Evolutionary conservation across 2,888 invertebrate species (phyloP).

Genomic region (Macaria liturata): DNA sequence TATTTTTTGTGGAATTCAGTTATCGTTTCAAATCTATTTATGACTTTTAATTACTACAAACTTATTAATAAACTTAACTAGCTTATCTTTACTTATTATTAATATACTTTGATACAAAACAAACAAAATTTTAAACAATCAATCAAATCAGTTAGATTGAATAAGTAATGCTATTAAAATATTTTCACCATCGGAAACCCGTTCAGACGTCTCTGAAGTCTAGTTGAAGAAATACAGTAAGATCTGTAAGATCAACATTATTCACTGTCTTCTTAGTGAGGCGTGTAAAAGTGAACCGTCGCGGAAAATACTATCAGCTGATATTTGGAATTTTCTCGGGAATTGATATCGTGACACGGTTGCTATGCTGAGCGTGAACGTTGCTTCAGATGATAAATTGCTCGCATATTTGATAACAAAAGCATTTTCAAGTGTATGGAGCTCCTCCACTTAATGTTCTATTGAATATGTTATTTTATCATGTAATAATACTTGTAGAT

Average conservation of each 20-base stretch:
- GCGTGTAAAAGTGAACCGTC: constrained; percentile 47
- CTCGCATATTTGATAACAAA: constrained; percentile 28
- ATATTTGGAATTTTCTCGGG: constrained; percentile 39
- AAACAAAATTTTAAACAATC: no score
- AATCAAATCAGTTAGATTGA: no score
- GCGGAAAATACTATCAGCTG: constrained; percentile 59
- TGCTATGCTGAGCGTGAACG: constrained; percentile 37
- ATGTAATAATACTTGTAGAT: constrained; percentile 7
- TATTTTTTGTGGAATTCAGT: no score
- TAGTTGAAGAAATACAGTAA: no score
- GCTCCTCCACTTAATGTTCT: constrained; percentile 17
- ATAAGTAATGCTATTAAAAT: no score
- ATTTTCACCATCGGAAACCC: no score
- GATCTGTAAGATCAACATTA: neutral
- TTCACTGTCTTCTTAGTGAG: constrained; percentile 26
- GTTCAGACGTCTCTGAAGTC: no score
- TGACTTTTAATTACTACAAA: no score
- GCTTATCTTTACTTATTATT: no score
- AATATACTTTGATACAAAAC: no score
- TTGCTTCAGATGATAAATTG: constrained; percentile 26
- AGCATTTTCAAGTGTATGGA: constrained; percentile 22
- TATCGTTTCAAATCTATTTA: no score
- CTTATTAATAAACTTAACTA: no score
- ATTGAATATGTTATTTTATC: constrained; percentile 19
- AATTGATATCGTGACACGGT: constrained; percentile 39